These are phyloP conservation scores for Eclectus roratus DNA, from an alignment of 2,113 vertebrate species.

Conservation along the genomic window DNA sequence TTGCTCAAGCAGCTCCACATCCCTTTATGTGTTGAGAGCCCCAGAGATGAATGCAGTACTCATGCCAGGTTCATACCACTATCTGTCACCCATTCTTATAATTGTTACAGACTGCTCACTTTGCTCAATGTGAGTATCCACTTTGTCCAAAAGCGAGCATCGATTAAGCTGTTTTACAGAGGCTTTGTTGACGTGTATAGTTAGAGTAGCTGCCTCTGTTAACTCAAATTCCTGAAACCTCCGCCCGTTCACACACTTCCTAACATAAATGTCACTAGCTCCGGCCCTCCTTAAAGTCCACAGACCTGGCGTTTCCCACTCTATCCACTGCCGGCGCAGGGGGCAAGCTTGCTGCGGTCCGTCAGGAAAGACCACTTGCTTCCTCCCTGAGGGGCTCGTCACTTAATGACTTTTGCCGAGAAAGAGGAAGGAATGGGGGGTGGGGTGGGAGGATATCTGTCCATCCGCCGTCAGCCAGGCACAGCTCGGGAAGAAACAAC, in stretches of 20 bases:
- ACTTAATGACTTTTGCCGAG: rapidly evolving
- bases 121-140: background rate
- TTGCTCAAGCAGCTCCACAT: background rate
- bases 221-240: background rate
- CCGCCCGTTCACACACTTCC: background rate
- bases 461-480: background rate
- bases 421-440: rapidly evolving
- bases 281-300: rapidly evolving
- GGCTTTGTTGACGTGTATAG: background rate
- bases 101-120: background rate
- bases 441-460: no score
- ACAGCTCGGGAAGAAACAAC: background rate
- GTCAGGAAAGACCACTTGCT: no score
- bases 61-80: background rate
- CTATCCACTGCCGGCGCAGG: rapidly evolving
- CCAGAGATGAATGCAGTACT: background rate
- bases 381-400: background rate
- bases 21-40: background rate
- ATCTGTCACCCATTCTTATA: background rate
- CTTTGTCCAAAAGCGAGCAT: background rate
- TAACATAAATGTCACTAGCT: rapidly evolving
- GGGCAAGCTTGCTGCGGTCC: rapidly evolving
- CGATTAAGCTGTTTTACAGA: background rate
- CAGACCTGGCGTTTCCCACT: background rate
- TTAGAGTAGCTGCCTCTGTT: background rate